Percentiles rank a stretch among this genome's conserved stretches.
These are phyloP conservation scores for cattle (Bos taurus) DNA, from an alignment of 2,113 vertebrate species.

Conservation along the genomic window ARS-UCD2.0 NC_037337.1:63345001-63345500, in stretches of 20 bases:
- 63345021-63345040: not conserved
- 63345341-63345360: not conserved
- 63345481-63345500: not conserved
- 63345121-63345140: not conserved
- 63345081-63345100: not conserved
- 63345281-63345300: not conserved
- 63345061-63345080: not conserved
- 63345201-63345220: not conserved
- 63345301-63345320: not conserved
- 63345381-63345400: not conserved
- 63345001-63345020: not conserved
- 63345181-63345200: not conserved
- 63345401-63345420: not conserved
- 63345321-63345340: not conserved
- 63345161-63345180: not conserved
- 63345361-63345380: not conserved
- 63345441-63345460: not conserved
- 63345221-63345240: not conserved
- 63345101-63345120: not conserved
- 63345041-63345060: not conserved
- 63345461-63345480: not conserved
- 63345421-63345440: not conserved
- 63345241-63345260: not conserved
- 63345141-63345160: not conserved
- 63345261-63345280: not conserved